Base-by-base conservation (phyloP, 2,113 vertebrate species). In the Raja brachyura region DNA sequence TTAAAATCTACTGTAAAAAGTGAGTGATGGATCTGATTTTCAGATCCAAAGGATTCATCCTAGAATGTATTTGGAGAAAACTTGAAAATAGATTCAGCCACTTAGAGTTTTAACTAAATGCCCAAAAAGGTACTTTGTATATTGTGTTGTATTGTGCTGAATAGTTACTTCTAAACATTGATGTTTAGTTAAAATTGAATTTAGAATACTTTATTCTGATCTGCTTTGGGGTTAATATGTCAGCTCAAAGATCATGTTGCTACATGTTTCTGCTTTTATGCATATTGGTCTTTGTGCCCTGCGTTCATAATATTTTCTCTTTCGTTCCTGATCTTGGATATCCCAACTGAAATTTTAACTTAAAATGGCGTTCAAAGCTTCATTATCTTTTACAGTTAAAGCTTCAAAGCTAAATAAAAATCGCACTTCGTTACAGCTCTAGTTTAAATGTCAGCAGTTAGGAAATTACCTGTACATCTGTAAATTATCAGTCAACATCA, bases 341-440 rank as follows among this genome's bases (percentile, higher is more conserved):
- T 88, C 83, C 25, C 13, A 31, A 54, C 59, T 88, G n/a, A 28
- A 88, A 66, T 88, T 7, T 31, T 88, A 88, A 88, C 61, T 31
- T 61, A 88, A 88, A 33, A 88, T 88, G 83, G 83, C 13, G 59
- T 63, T 61, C 83, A 88, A 66, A 88, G 59, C 83, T 88, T 88
- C 83, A 88, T 88, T 88, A 88, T 88, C 83, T 88, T 88, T 88
- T 88, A 88, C 83, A 88, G n/a, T 88, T 88, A n/a, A 61, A 88
- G 83, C 83, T 88, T 88, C 83, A 88, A 88, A 88, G 59, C 83
- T 88, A 88, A 88, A 88, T 88, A 88, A 88, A 88, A 88, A 88
- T 88, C 83, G 63, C 83, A 88, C 83, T 88, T 88, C 5, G 83
- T 88, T 88, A 88, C 59, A 88, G 59, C 83, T 63, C 83, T 88